A percentile compares a stretch with the other conserved stretches of the same genome.
phyloP scores from a whole-genome alignment of 2,797 vertebrate species.

The Luscinia megarhynchos region DNA sequence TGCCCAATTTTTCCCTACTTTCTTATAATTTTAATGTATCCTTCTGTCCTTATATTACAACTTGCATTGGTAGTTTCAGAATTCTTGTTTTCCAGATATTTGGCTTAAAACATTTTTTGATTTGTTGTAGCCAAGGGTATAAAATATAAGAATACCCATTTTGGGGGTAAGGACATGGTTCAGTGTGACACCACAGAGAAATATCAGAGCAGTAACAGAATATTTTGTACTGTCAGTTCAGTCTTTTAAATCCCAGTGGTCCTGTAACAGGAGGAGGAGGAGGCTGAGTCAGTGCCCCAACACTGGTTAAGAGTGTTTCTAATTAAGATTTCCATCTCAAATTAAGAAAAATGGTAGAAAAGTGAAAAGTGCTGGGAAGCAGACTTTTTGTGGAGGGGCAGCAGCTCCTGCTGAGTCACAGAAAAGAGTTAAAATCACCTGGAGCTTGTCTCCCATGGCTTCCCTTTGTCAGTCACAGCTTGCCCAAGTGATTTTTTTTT shows the following conservation, averaged over 20 bases:
- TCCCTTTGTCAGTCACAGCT: not conserved
- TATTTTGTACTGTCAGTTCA: not conserved
- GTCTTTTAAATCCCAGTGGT: not conserved
- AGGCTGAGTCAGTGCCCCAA: not conserved
- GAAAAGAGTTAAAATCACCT: not conserved
- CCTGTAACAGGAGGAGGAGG: not conserved
- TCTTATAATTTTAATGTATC: not conserved
- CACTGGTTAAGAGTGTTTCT: not conserved
- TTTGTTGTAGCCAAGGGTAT: not conserved
- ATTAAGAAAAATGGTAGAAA: not conserved
- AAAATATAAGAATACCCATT: not conserved
- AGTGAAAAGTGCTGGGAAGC: not conserved
- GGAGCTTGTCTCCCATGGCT: not conserved
- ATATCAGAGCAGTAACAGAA: not conserved
- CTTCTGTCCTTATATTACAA: not conserved
- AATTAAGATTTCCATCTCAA: not conserved
- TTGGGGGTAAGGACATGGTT: not conserved
- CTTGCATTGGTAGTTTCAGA: not conserved
- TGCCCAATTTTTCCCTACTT: not conserved
- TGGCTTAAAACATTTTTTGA: not conserved
- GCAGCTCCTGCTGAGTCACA: not conserved
- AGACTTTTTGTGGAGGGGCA: not conserved
- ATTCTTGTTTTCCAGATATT: not conserved
- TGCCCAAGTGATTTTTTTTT: not conserved
- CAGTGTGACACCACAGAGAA: not conserved